Evolutionary conservation across 2,797 vertebrate genomes (phyloP).

Genomic region (Coracias cyanogaster): DNA sequence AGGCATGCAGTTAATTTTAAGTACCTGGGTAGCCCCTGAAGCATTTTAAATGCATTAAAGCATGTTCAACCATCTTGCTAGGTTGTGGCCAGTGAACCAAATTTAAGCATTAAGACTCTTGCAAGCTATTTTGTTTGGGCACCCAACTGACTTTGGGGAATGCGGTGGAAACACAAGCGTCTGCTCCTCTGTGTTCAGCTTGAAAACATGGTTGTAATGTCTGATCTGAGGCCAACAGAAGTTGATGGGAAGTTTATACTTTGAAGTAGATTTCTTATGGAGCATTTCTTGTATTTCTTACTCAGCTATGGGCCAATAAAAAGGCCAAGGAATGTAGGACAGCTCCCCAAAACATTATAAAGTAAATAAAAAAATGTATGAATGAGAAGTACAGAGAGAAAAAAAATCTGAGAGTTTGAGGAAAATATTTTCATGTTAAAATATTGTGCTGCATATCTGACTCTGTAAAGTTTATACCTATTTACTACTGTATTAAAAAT

Average conservation of each 20-base stretch:
- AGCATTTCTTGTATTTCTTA: neutral
- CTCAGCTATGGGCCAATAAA: neutral
- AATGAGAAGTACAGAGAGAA: neutral
- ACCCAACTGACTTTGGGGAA: neutral
- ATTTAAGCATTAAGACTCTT: neutral
- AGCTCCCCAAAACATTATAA: neutral
- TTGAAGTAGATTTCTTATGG: neutral
- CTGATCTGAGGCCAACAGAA: slow-evolving; percentile 38
- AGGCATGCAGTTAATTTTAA: neutral
- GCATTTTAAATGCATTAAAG: slow-evolving; percentile 3
- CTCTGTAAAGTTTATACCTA: neutral
- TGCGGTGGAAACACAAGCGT: neutral
- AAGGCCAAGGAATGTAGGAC: neutral
- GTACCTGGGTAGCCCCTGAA: fast-evolving
- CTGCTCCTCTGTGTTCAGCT: neutral
- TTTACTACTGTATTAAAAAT: neutral
- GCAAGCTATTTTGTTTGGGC: neutral
- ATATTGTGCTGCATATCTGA: neutral
- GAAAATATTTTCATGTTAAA: neutral
- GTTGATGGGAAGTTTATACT: slow-evolving; percentile 1
- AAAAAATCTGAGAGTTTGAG: neutral
- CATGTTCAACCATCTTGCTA: neutral
- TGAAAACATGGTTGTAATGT: neutral
- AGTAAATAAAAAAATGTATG: neutral
- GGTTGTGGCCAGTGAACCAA: neutral